Conservation (phyloP, 2,797 vertebrate species). For the Pangasius macronema region DNA sequence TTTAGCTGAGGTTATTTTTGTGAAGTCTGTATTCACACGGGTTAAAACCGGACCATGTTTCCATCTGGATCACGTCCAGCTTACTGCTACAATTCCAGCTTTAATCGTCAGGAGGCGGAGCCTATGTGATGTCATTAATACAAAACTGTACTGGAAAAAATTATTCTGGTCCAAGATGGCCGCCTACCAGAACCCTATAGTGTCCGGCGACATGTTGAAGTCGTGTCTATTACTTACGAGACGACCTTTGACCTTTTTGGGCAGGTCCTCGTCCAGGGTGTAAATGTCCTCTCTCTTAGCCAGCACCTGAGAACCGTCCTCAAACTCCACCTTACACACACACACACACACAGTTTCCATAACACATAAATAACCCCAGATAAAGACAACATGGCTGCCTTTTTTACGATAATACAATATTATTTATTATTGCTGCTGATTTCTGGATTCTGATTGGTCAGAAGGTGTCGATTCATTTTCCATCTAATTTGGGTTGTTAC, state of each 20-base stretch:
- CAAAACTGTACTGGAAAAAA: background rate
- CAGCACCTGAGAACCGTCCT: slow-evolving; percentile 93
- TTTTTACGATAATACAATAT: background rate
- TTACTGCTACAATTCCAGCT: background rate
- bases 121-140: background rate
- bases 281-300: slow-evolving; percentile 96
- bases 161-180: background rate
- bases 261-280: slow-evolving; percentile 92
- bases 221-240: slow-evolving; percentile 83
- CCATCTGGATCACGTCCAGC: background rate
- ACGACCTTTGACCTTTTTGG: slow-evolving; percentile 95
- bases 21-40: background rate
- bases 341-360: background rate
- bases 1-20: fast-evolving
- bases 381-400: background rate
- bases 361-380: slow-evolving; percentile 14
- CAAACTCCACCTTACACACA: slow-evolving; percentile 88
- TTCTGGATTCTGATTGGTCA: slow-evolving; percentile 15
- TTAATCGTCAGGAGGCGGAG: background rate
- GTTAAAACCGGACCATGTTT: too few species aligned
- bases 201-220: background rate
- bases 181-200: background rate
- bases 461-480: background rate
- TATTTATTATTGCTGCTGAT: background rate
- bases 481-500: too few species aligned